Percentiles rank a stretch among this genome's conserved stretches.
These are phyloP conservation scores for Euwallacea similis DNA, from an alignment of 1,140 invertebrate species.

Conservation along the genomic window DNA sequence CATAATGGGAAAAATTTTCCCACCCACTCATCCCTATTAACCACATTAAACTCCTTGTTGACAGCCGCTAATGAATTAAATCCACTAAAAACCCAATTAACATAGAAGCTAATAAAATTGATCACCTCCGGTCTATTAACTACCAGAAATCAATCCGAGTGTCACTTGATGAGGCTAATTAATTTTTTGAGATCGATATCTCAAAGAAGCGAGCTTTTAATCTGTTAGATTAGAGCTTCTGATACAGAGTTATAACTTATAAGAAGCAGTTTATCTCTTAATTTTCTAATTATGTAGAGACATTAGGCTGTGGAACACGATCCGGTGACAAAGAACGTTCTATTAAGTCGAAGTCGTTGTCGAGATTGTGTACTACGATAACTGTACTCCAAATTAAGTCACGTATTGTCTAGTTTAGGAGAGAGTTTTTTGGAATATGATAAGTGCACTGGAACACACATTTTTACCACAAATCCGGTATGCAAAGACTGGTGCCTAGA, in stretches of 20 bases:
- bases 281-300: slow-evolving; percentile 28
- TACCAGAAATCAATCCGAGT: slow-evolving; percentile 21
- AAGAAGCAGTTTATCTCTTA: slow-evolving; percentile 26
- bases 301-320: slow-evolving; percentile 13
- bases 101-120: slow-evolving; percentile 11
- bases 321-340: slow-evolving; percentile 25
- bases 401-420: slow-evolving; percentile 22
- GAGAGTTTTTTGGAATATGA: background rate
- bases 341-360: slow-evolving; percentile 24
- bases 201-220: slow-evolving; percentile 11
- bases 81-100: slow-evolving; percentile 16
- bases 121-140: slow-evolving; percentile 13
- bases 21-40: slow-evolving; percentile 1
- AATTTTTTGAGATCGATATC: slow-evolving; percentile 18
- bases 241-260: slow-evolving; percentile 24
- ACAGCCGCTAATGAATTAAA: slow-evolving; percentile 11
- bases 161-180: slow-evolving; percentile 16
- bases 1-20: background rate
- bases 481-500: too few species aligned
- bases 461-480: too few species aligned
- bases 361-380: slow-evolving; percentile 23
- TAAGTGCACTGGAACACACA: too few species aligned
- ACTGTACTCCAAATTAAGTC: slow-evolving; percentile 22
- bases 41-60: slow-evolving; percentile 5
- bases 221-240: slow-evolving; percentile 22